A percentile compares a stretch with the other conserved stretches of the same genome.
Conservation (phyloP, 1,140 invertebrate species). For the Drosophila serrata region DNA sequence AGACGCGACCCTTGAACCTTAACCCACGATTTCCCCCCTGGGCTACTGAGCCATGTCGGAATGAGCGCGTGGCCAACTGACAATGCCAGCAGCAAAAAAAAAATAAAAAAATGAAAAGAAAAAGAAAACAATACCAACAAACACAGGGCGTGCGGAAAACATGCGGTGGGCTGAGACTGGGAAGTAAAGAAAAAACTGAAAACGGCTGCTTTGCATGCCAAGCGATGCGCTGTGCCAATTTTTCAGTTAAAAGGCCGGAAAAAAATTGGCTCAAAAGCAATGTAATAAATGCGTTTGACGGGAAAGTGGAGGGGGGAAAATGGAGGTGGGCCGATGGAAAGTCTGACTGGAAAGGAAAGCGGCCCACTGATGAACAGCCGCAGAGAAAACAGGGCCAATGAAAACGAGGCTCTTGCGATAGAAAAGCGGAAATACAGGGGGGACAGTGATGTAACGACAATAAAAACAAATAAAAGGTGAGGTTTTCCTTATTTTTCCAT, state of each 20-base stretch:
- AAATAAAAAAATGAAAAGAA: slow-evolving; percentile 6
- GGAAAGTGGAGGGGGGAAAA: slow-evolving; percentile 9
- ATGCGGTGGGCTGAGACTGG: slow-evolving; percentile 2
- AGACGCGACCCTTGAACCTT: slow-evolving; percentile 23
- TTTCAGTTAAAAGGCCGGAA: slow-evolving; percentile 78
- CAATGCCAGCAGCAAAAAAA: slow-evolving; percentile 68
- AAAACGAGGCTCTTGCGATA: slow-evolving; percentile 36
- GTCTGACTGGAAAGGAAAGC: slow-evolving; percentile 1
- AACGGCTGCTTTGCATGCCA: slow-evolving; percentile 80
- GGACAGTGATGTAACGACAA: background rate
- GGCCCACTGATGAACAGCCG: slow-evolving; percentile 67
- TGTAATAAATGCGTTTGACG: slow-evolving; percentile 80
- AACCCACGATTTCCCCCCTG: slow-evolving; percentile 13
- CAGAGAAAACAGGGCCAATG: slow-evolving; percentile 59
- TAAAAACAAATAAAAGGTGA: background rate
- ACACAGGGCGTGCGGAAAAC: slow-evolving; percentile 5
- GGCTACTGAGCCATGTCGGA: slow-evolving; percentile 62
- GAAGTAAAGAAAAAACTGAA: slow-evolving; percentile 44
- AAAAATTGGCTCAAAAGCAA: slow-evolving; percentile 68
- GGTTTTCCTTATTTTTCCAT: background rate
- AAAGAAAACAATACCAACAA: slow-evolving; percentile 31
- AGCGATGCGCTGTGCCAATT: slow-evolving; percentile 76
- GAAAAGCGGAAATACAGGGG: slow-evolving; percentile 30
- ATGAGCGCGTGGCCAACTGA: slow-evolving; percentile 76
- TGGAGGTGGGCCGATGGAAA: slow-evolving; percentile 2